Conservation (phyloP, 1,140 invertebrate species). For the Drosophila lini region DNA sequence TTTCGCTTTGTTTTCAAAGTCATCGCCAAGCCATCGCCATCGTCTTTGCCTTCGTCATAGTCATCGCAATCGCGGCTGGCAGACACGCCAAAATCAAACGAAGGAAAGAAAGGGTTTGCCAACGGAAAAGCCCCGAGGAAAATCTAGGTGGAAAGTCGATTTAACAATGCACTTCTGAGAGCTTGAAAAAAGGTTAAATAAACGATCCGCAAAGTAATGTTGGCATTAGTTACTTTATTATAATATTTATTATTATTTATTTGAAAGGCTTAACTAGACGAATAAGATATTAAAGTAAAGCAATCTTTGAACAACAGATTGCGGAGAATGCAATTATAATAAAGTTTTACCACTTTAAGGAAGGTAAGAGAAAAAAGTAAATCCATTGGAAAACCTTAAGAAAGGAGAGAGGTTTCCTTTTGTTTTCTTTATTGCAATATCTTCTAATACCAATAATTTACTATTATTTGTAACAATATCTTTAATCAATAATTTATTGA, state of each 20-base stretch:
- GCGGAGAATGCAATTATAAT: neutral
- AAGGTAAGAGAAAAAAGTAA: neutral
- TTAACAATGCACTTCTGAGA: conserved; percentile 19
- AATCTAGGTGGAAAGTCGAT: neutral
- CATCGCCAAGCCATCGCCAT: conserved; percentile 39
- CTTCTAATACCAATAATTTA: too few species aligned
- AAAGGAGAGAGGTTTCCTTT: too few species aligned
- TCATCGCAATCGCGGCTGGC: conserved; percentile 45
- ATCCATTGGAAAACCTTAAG: neutral
- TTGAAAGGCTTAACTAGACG: neutral
- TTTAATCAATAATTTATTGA: too few species aligned
- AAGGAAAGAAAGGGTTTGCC: conserved; percentile 59
- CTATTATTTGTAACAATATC: too few species aligned
- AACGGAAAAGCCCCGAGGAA: conserved; percentile 7
- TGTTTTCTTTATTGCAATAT: neutral
- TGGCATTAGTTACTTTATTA: neutral
- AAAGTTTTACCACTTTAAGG: neutral
- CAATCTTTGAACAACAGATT: conserved; percentile 3
- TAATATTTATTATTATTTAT: conserved; percentile 1
- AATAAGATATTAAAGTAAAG: neutral
- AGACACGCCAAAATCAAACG: conserved; percentile 77
- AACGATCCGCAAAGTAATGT: neutral
- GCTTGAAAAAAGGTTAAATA: neutral
- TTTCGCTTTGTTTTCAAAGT: conserved; percentile 78
- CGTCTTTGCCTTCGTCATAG: conserved; percentile 23